Percentiles rank a stretch among this genome's conserved stretches.
phyloP scores from a whole-genome alignment of 2,113 vertebrate species.

The Cavia porcellus region DNA sequence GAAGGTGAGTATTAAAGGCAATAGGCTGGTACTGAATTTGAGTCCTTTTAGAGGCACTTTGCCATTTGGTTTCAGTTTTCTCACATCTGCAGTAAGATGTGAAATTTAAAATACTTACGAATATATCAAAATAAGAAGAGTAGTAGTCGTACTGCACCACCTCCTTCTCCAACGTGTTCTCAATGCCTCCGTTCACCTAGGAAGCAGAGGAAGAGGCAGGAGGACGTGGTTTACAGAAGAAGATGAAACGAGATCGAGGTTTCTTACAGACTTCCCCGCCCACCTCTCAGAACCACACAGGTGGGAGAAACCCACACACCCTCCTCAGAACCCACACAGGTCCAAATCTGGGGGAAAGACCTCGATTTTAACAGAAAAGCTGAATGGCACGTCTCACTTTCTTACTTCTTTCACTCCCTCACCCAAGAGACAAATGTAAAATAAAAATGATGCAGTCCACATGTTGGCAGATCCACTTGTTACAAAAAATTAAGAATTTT shows the following conservation, averaged over 20 bases:
- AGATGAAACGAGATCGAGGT: background rate
- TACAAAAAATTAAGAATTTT: background rate
- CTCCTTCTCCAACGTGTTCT: constrained; percentile 92
- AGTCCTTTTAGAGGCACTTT: background rate
- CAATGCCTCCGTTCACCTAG: constrained; percentile 95
- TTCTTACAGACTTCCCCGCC: background rate
- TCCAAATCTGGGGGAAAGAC: background rate
- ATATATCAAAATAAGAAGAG: constrained; percentile 98
- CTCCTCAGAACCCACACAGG: background rate
- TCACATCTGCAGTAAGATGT: background rate
- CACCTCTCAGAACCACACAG: no score
- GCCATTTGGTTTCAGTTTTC: background rate
- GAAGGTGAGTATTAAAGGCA: background rate
- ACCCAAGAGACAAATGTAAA: background rate
- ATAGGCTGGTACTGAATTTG: background rate
- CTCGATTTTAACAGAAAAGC: background rate
- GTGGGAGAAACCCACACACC: no score
- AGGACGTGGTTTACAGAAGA: background rate
- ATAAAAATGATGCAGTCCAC: background rate
- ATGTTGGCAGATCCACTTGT: constrained; percentile 22
- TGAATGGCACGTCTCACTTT: background rate
- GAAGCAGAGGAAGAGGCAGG: constrained; percentile 48
- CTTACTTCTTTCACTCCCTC: background rate
- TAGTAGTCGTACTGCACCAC: constrained; percentile 96
- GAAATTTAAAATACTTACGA: constrained; percentile 90